Base-by-base conservation (phyloP, 2,797 vertebrate species). In the Macrochelys suwanniensis region DNA sequence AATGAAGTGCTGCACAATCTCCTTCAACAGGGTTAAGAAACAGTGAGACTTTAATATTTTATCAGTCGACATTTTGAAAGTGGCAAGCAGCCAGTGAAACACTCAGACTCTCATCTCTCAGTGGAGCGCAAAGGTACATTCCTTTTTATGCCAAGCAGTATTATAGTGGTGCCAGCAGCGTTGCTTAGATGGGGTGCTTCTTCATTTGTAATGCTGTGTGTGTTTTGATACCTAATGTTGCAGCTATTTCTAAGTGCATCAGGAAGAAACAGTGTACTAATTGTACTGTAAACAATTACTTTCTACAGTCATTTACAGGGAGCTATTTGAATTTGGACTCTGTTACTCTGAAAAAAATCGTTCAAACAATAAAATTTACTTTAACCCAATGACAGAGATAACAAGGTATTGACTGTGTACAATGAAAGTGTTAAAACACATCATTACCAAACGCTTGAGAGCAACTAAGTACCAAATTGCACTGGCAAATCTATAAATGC, bases 1-100 rank as follows among this genome's bases (percentile, higher is more conserved):
- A 88, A 59, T 59, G 15, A 76, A 84, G 57, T 51, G 4, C n/a
- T 91, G 42, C 89, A 81, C 84, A 94, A 11, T 17, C 26, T 95
- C 89, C 45, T 83, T 80, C n/a, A 47, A 61, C 19, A 26, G n/a
- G 82, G 2, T 25, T 74, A 86, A 92, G 90, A 92, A 71, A 2
- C 2, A 74, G 53, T 9, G 4, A 74, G 83, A 21, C 16, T 90
- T 81, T 74, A 90, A 84, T 65, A n/a, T 85, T 71, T 74, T 28
- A 79, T 37, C 42, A 86, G 56, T 53, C 89, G 89, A 84, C 78
- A 59, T n/a, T 87, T 54, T 80, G 21, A 54, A 6, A 74, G 68
- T 25, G 45, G 51, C 51, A 89, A 49, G 31, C 79, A 76, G 87
- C 45, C 85, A 94, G 56, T 1, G 47, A 57, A 47, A 80, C 26